Conservation (phyloP, 2,888 invertebrate species). For the Cordilura impudica region DNA sequence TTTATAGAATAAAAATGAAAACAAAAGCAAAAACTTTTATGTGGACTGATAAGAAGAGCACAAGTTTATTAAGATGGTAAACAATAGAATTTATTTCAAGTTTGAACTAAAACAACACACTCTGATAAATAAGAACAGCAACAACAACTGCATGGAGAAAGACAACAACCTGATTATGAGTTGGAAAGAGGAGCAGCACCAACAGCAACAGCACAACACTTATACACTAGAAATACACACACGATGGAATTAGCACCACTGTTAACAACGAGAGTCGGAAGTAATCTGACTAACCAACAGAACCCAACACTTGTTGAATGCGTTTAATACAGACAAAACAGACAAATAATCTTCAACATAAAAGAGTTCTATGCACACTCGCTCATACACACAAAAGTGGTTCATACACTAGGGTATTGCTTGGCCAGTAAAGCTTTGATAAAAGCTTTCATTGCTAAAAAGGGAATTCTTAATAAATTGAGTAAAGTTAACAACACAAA, state of each 20-base stretch:
- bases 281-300: conserved; percentile 46
- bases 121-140: not conserved
- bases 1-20: not conserved
- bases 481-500: conserved; percentile 15
- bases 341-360: not conserved
- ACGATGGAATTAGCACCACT: conserved; percentile 28
- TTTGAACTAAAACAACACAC: conserved; percentile 25
- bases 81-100: conserved; percentile 48
- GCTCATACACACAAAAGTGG: not conserved
- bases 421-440: not conserved
- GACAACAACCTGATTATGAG: not conserved
- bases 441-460: conserved; percentile 25
- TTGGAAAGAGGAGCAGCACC: not conserved
- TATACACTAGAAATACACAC: not conserved
- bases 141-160: not conserved
- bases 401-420: not conserved
- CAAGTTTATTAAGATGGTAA: conserved; percentile 25
- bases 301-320: conserved; percentile 58
- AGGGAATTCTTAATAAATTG: conserved; percentile 32
- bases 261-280: conserved; percentile 53
- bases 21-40: not conserved
- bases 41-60: conserved; percentile 43
- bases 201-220: not conserved
- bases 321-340: conserved; percentile 3
- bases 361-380: not conserved